A percentile compares a stretch with the other conserved stretches of the same genome.
phyloP scores from a whole-genome alignment of 1,140 invertebrate species.

The Nilaparvata lugens region DNA sequence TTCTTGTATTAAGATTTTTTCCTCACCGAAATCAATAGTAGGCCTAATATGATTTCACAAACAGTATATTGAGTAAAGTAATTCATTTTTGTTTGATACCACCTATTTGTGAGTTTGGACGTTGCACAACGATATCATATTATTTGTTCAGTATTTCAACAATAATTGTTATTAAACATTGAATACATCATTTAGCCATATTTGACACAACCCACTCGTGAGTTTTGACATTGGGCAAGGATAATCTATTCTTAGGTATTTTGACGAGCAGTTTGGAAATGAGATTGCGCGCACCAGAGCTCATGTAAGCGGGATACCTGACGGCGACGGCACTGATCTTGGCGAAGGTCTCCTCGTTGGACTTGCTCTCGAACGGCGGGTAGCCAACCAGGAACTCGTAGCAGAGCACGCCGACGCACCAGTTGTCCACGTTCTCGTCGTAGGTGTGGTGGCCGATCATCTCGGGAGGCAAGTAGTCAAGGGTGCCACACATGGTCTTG shows the following conservation, averaged over 20 bases:
- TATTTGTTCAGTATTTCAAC: no score
- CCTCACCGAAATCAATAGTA: no score
- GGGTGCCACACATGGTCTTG: slow-evolving; percentile 84
- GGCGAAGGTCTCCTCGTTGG: slow-evolving; percentile 68
- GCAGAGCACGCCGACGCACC: slow-evolving; percentile 87
- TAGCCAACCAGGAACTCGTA: slow-evolving; percentile 92
- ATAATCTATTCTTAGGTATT: slow-evolving; percentile 48
- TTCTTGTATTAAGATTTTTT: no score
- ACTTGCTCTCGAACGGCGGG: slow-evolving; percentile 86
- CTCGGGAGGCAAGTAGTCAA: slow-evolving; percentile 90
- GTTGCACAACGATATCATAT: no score
- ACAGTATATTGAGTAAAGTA: no score
- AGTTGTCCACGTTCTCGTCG: slow-evolving; percentile 72
- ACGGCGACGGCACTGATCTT: slow-evolving; percentile 68
- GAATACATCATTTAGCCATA: no score
- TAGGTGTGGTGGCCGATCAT: slow-evolving; percentile 73
- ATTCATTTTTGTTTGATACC: no score
- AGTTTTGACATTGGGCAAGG: slow-evolving; percentile 58
- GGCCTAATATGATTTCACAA: no score
- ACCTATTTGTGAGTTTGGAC: no score
- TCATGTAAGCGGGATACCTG: slow-evolving; percentile 61
- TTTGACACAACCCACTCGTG: slow-evolving; percentile 62
- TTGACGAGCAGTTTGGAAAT: slow-evolving; percentile 51
- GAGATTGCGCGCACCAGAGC: slow-evolving; percentile 65
- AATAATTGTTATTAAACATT: no score